Percentiles rank a stretch among this genome's conserved stretches.
Conservation (phyloP, 2,797 vertebrate genomes). For the Aythya fuligula region DNA sequence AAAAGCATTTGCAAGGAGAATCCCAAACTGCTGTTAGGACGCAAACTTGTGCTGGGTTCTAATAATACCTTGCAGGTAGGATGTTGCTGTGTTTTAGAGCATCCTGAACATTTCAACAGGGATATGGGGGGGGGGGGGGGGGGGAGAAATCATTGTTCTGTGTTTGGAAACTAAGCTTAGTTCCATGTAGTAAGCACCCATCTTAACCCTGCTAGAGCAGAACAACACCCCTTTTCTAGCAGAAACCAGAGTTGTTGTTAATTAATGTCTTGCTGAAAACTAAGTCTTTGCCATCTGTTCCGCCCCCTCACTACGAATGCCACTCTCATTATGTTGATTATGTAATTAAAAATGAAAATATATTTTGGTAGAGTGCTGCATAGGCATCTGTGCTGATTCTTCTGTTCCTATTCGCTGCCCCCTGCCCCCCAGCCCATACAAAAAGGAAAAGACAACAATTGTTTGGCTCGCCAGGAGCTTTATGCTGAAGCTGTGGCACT, state of each 20-base stretch:
- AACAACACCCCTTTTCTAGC: not conserved
- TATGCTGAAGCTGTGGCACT: not conserved
- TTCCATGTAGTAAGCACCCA: not conserved
- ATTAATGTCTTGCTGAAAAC: conserved; percentile 59
- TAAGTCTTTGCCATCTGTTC: conserved; percentile 71
- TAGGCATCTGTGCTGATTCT: conserved; percentile 46
- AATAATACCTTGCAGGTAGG: not conserved
- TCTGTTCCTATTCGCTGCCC: not conserved
- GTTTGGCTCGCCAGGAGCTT: not conserved
- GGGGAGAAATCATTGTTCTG: not conserved
- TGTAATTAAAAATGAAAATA: conserved; percentile 70
- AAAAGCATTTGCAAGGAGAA: not conserved
- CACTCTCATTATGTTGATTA: conserved; percentile 58
- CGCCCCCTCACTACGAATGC: conserved; percentile 57
- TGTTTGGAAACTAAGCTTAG: not conserved
- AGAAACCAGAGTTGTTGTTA: conserved; percentile 43
- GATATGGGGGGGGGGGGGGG: not conserved
- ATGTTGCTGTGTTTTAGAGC: not conserved
- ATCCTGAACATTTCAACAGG: not conserved
- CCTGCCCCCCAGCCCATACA: not conserved
- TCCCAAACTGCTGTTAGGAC: not conserved
- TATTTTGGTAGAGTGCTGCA: conserved; percentile 63
- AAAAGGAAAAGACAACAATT: not conserved
- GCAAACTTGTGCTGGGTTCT: not conserved
- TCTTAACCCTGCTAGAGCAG: not conserved